Conservation (phyloP, 1,140 invertebrate genomes). For the Ips nitidus region DNA sequence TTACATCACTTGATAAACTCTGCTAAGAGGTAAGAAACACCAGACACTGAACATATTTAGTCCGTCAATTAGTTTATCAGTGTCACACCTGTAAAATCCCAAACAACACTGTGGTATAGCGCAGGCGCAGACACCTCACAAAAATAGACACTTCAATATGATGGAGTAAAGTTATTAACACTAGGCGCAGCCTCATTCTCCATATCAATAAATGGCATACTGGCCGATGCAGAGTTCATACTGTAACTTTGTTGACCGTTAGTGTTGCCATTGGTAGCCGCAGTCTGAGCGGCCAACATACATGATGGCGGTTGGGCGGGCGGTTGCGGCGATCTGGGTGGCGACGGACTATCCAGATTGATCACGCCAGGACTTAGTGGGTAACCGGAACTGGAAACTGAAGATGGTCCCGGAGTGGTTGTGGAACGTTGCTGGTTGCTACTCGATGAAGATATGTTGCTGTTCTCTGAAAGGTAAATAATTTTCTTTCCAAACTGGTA, state of each 20-base stretch:
- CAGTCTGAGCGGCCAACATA: conserved; percentile 35
- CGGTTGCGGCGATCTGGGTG: conserved; percentile 50
- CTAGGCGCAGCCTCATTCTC: conserved; percentile 39
- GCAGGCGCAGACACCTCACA: too few relatives aligned
- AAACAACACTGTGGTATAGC: too few relatives aligned
- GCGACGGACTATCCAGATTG: conserved; percentile 61
- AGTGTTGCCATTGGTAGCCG: conserved; percentile 4
- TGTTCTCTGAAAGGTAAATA: conserved; percentile 27
- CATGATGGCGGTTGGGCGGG: conserved; percentile 33
- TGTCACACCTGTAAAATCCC: too few relatives aligned
- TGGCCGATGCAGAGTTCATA: conserved; percentile 9
- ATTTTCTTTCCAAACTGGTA: neutral
- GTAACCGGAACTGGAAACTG: conserved; percentile 61
- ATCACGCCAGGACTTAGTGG: conserved; percentile 56
- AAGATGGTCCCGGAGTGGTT: conserved; percentile 50
- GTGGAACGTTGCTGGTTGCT: conserved; percentile 51
- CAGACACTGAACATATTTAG: too few relatives aligned
- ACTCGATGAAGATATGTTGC: conserved; percentile 41
- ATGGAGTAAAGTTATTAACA: conserved; percentile 13
- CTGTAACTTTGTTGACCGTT: conserved; percentile 30
- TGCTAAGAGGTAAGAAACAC: too few relatives aligned
- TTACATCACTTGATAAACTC: too few relatives aligned
- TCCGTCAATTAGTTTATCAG: too few relatives aligned
- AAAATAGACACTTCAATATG: too few relatives aligned
- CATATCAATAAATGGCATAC: conserved; percentile 44